Evolutionary conservation across 1,140 invertebrate genomes (phyloP), one percentile per base, ranked within the genome.

Genomic region (Brachionus angularis): DNA sequence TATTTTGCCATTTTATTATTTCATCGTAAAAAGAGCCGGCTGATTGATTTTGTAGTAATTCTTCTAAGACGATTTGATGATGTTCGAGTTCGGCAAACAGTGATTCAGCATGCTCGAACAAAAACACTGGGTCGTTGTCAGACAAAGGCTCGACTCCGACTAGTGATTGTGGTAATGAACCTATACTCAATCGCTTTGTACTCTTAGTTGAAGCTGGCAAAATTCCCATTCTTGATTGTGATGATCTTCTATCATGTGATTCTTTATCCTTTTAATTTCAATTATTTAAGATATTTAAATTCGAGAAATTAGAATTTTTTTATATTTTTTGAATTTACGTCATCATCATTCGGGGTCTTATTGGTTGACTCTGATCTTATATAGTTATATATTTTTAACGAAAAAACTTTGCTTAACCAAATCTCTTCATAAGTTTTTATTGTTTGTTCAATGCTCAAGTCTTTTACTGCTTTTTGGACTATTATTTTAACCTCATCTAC

Each of bases 391-490:
- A 73, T 46, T 42, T 74, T 53, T 16, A 81, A 69, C 44, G 78
- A 75, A 75, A 82, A 81, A 27, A 80, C 72, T 72, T 81, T 81
- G 73, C 79, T 81, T 27, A 81, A 73, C 80, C 80, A 82, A 10
- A 82, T 77, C 64, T 82, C 80, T 55, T 82, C 80, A 72, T 79
- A 81, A 5, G 76, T 81, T 73, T 82, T 81, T 27, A 82, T 73
- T 5, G 79, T 77, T 47, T 78, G 76, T 67, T 82, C 80, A 46
- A 82, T 80, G 21, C 75, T 75, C 39, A 80, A 72, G 74, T 82
- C 80, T 69, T 81, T 80, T 3, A 79, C 76, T 2, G 80, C 80
- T 52, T 78, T 74, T 74, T 80, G 76, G 5, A 80, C 79, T 36
- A 79, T 79, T 14, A 75, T 75, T 71, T 78, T 71, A 0, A 82